phyloP scores from a whole-genome alignment of 2,797 vertebrate genomes.

The Pangasius sanitwongsei region DNA sequence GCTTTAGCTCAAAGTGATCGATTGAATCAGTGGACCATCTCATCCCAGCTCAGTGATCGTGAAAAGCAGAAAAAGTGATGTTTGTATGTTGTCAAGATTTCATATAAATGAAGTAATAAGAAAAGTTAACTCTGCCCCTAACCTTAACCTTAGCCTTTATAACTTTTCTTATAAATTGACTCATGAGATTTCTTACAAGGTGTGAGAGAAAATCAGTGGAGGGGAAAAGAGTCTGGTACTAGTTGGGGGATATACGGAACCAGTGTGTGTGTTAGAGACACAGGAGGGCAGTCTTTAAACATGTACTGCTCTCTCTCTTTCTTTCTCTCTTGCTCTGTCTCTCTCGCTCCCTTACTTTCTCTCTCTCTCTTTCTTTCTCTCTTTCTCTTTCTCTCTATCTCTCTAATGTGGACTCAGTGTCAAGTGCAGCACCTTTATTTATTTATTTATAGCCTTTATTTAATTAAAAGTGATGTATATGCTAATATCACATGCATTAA shows the following conservation, averaged over 20 bases:
- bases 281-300: constrained; percentile 64
- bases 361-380: neutral
- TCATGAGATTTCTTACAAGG: constrained; percentile 16
- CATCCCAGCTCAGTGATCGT: neutral
- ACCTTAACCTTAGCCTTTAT: neutral
- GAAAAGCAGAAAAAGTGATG: neutral
- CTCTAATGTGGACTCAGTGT: neutral
- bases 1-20: neutral
- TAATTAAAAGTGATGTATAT: constrained; percentile 11
- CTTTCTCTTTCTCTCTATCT: neutral
- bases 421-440: constrained; percentile 17
- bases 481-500: neutral
- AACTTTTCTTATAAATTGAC: neutral
- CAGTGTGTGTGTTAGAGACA: constrained; percentile 46
- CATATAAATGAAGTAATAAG: neutral
- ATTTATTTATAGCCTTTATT: neutral
- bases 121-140: neutral
- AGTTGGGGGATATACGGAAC: constrained; percentile 1
- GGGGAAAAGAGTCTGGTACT: constrained; percentile 7
- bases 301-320: constrained; percentile 1
- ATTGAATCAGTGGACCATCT: neutral
- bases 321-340: neutral
- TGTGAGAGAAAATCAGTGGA: neutral
- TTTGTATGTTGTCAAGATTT: neutral
- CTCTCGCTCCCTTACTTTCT: neutral